Conservation (phyloP, 2,888 invertebrate species). For the Ectropis crepuscularia region DNA sequence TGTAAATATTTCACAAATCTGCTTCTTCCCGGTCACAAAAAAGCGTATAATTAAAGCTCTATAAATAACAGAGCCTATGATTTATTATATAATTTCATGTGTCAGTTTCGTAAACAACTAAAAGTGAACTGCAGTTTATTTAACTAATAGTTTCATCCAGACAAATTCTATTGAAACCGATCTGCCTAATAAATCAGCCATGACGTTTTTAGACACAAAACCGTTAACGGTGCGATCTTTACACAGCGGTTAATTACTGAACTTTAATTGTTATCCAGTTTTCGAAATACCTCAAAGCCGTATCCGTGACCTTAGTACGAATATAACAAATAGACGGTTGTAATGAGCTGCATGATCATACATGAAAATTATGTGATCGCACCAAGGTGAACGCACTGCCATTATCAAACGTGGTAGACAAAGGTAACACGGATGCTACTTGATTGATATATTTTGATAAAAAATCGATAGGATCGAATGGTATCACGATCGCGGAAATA, state of each 20-base stretch:
- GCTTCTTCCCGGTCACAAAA: too few species aligned
- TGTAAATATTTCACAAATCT: too few species aligned
- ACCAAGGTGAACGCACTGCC: conserved; percentile 63
- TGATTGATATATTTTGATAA: conserved; percentile 42
- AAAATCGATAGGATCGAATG: conserved; percentile 38
- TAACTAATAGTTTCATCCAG: conserved; percentile 6
- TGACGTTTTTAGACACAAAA: conserved; percentile 13
- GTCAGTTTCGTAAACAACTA: not conserved
- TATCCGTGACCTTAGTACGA: conserved; percentile 68
- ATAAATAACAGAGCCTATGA: too few species aligned
- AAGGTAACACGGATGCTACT: conserved; percentile 46
- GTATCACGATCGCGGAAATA: conserved; percentile 50
- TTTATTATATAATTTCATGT: not conserved
- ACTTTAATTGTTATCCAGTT: conserved; percentile 37
- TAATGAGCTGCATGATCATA: conserved; percentile 58
- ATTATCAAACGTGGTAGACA: conserved; percentile 53
- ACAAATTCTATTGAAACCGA: conserved; percentile 10
- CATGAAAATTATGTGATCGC: conserved; percentile 42
- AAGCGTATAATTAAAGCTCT: too few species aligned
- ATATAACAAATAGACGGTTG: conserved; percentile 63
- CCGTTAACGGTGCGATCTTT: conserved; percentile 12
- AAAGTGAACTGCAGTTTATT: conserved; percentile 3
- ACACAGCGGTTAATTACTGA: conserved; percentile 23
- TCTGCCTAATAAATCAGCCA: conserved; percentile 22
- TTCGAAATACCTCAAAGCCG: conserved; percentile 36